Evolutionary conservation across 2,888 invertebrate species (phyloP).

Genomic region (Fragum fragum): DNA sequence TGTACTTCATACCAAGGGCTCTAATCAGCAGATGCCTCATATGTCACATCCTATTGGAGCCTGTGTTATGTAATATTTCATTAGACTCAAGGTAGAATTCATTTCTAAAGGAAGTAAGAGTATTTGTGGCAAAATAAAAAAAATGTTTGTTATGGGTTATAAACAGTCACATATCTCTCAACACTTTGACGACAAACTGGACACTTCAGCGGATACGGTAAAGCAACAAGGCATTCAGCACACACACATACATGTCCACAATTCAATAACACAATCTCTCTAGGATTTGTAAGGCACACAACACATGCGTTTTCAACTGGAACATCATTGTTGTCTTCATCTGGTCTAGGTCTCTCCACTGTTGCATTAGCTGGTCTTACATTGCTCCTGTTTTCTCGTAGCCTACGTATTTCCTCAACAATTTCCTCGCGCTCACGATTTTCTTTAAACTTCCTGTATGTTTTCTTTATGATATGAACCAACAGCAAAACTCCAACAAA

Average conservation of each 20-base stretch:
- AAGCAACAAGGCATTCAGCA: conserved; percentile 93
- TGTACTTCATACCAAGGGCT: too few relatives aligned
- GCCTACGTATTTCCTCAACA: conserved; percentile 60
- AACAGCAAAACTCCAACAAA: conserved; percentile 88
- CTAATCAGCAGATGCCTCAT: too few relatives aligned
- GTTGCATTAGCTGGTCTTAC: conserved; percentile 1
- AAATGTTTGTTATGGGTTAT: conserved; percentile 65
- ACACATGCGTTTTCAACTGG: conserved; percentile 90
- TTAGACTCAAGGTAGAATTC: too few relatives aligned
- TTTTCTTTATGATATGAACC: conserved; percentile 88
- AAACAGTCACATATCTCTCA: conserved; percentile 90
- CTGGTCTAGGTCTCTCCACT: conserved; percentile 20
- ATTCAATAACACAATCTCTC: conserved; percentile 95
- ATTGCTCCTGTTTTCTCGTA: conserved; percentile 21
- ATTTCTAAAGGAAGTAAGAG: too few relatives aligned
- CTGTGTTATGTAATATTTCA: too few relatives aligned
- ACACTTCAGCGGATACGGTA: conserved; percentile 89
- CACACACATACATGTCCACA: conserved; percentile 97
- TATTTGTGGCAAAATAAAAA: too few relatives aligned
- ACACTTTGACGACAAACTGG: conserved; percentile 93
- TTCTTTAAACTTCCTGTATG: conserved; percentile 83
- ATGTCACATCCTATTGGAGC: too few relatives aligned
- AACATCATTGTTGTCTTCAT: conserved; percentile 9
- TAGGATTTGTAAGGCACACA: conserved; percentile 94
- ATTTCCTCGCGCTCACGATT: conserved; percentile 50